Percentiles rank a stretch among this genome's conserved stretches.
phyloP scores from a whole-genome alignment of 1,140 invertebrate genomes.

The Radopholus similis region DNA sequence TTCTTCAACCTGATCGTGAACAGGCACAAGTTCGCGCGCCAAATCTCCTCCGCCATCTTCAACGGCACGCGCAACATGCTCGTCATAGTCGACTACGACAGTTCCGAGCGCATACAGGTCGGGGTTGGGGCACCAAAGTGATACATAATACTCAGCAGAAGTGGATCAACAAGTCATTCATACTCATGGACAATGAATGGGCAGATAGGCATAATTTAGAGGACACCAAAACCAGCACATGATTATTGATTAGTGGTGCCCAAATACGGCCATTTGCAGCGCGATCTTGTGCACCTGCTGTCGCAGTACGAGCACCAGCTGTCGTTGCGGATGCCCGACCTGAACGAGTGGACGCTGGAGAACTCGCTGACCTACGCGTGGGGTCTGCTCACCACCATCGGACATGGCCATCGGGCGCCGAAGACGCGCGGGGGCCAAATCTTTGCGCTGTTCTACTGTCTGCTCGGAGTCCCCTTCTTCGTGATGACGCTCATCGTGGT shows the following conservation, averaged over 20 bases:
- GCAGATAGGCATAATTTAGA: no score
- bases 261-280: constrained; percentile 8
- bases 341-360: constrained; percentile 35
- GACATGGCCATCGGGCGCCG: constrained; percentile 31
- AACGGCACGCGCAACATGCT: constrained; percentile 37
- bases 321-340: constrained; percentile 22
- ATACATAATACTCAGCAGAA: no score
- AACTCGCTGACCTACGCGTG: constrained; percentile 40
- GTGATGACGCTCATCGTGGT: constrained; percentile 29
- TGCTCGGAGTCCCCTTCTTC: constrained; percentile 39
- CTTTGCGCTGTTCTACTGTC: constrained; percentile 29
- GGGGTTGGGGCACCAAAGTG: not conserved
- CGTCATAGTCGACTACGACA: constrained; percentile 34
- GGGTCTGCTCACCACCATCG: constrained; percentile 35
- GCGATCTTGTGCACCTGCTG: constrained; percentile 15
- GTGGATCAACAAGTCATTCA: no score
- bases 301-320: constrained; percentile 27
- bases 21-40: constrained; percentile 31
- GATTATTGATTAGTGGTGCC: not conserved
- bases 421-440: constrained; percentile 34
- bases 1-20: constrained; percentile 35
- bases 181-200: no score
- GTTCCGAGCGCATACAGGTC: constrained; percentile 26
- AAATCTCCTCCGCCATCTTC: constrained; percentile 36
- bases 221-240: not conserved